A percentile compares a stretch with the other conserved stretches of the same genome.
Conservation (phyloP, 1,140 invertebrate species). For the Brachionus koreanus region DNA sequence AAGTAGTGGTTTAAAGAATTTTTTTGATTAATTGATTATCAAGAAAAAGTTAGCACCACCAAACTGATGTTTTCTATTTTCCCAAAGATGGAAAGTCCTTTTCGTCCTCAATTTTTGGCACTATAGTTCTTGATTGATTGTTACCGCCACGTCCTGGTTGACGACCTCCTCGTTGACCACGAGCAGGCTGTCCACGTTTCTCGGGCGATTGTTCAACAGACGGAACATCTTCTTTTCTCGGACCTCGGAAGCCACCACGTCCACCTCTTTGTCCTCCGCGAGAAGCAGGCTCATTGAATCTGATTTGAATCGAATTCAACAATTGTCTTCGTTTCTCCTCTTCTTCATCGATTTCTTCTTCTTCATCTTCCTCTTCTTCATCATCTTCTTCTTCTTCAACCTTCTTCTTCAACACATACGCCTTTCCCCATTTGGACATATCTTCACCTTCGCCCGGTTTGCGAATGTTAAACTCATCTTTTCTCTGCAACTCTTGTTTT, state of each 20-base stretch:
- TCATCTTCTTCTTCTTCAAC: slow-evolving; percentile 26
- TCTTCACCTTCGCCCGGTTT: slow-evolving; percentile 42
- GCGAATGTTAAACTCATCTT: slow-evolving; percentile 25
- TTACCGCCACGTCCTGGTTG: slow-evolving; percentile 4
- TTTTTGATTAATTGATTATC: slow-evolving; percentile 22
- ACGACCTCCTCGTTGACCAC: neutral
- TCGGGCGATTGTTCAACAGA: slow-evolving; percentile 17
- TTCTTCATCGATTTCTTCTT: slow-evolving; percentile 23
- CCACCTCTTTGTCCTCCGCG: neutral
- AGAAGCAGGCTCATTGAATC: slow-evolving; percentile 27
- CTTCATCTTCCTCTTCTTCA: slow-evolving; percentile 35
- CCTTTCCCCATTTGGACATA: slow-evolving; percentile 13
- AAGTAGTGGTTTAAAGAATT: slow-evolving; percentile 6
- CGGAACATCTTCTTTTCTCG: neutral
- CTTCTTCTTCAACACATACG: slow-evolving; percentile 24
- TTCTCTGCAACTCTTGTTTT: neutral
- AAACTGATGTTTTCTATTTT: slow-evolving; percentile 13
- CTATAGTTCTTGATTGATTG: slow-evolving; percentile 6
- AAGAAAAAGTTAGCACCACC: slow-evolving; percentile 18
- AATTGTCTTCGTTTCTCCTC: slow-evolving; percentile 18
- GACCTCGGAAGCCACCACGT: neutral
- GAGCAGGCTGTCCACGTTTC: neutral
- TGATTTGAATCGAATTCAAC: slow-evolving; percentile 38
- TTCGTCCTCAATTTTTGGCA: slow-evolving; percentile 42
- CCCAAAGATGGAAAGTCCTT: slow-evolving; percentile 42